Conservation (phyloP, 2,113 vertebrate species). For the Petaurus breviceps region DNA sequence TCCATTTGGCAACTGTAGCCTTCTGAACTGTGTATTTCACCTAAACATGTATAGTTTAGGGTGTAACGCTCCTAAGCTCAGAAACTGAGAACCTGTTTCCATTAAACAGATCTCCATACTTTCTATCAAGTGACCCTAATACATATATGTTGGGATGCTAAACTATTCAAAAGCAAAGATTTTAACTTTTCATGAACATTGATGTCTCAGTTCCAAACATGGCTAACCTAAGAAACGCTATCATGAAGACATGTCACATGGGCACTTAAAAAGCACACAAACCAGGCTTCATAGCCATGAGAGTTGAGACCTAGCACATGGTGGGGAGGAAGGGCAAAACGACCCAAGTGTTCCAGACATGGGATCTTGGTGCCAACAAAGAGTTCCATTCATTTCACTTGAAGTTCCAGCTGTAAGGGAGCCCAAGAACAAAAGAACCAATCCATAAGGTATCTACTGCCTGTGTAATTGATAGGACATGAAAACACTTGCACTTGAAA, state of each 20-base stretch:
- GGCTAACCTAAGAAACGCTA: slow-evolving; percentile 83
- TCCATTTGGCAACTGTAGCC: slow-evolving; percentile 56
- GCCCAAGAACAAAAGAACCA: slow-evolving; percentile 77
- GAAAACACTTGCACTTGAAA: slow-evolving; percentile 67
- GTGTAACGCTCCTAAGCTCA: slow-evolving; percentile 68
- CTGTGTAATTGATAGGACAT: slow-evolving; percentile 69
- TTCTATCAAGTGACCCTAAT: slow-evolving; percentile 70
- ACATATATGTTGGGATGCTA: slow-evolving; percentile 71
- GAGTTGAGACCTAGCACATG: slow-evolving; percentile 49
- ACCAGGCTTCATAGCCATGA: slow-evolving; percentile 41
- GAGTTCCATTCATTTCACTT: slow-evolving; percentile 67
- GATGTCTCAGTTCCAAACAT: slow-evolving; percentile 75
- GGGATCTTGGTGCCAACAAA: slow-evolving; percentile 75
- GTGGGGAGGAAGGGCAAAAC: slow-evolving; percentile 59
- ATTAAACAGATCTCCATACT: slow-evolving; percentile 66
- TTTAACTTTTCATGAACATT: slow-evolving; percentile 72
- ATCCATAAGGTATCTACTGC: slow-evolving; percentile 74
- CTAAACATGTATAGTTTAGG: slow-evolving; percentile 64
- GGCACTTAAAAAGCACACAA: slow-evolving; percentile 79
- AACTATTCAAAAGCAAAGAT: slow-evolving; percentile 75
- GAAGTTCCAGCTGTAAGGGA: slow-evolving; percentile 73
- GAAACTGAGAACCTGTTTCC: slow-evolving; percentile 73
- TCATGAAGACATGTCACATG: slow-evolving; percentile 78
- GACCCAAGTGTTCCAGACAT: slow-evolving; percentile 71
- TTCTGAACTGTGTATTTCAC: slow-evolving; percentile 56